These are phyloP conservation scores for Cryptocephalus primarius DNA, from an alignment of 2,888 invertebrate species.

Conservation along the genomic window DNA sequence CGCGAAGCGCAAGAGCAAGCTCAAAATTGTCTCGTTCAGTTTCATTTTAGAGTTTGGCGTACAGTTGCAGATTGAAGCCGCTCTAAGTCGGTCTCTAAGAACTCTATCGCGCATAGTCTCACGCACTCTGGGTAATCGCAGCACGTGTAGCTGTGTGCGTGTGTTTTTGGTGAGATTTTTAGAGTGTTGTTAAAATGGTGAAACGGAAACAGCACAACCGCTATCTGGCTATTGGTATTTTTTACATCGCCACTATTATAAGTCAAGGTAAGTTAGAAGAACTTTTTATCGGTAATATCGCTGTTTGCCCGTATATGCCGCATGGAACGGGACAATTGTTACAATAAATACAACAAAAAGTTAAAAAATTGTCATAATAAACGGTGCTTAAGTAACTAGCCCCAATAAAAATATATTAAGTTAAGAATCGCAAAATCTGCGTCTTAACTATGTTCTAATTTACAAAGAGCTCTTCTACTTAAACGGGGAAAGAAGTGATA, in stretches of 20 bases:
- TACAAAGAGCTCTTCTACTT: too few relatives aligned
- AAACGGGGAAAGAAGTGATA: too few relatives aligned
- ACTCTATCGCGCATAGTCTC: constrained; percentile 5
- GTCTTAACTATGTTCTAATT: too few relatives aligned
- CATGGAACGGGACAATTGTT: too few relatives aligned
- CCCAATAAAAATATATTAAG: too few relatives aligned
- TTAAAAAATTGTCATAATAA: too few relatives aligned
- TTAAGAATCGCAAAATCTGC: too few relatives aligned
- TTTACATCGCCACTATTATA: constrained; percentile 50
- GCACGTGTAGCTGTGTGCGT: constrained; percentile 3
- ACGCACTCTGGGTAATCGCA: constrained; percentile 6
- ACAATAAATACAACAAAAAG: too few relatives aligned
- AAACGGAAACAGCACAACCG: constrained; percentile 33
- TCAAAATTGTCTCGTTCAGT: constrained; percentile 21
- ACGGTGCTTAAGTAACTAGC: too few relatives aligned
- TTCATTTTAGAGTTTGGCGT: constrained; percentile 21
- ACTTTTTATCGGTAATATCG: background rate
- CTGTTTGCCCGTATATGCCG: too few relatives aligned
- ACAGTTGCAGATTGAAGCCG: constrained; percentile 30
- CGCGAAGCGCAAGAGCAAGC: constrained; percentile 25
- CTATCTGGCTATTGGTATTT: constrained; percentile 45
- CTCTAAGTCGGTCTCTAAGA: constrained; percentile 3
- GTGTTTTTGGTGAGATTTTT: background rate
- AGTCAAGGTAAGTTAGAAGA: constrained; percentile 42
- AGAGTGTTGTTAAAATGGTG: constrained; percentile 11